A percentile compares a stretch with the other conserved stretches of the same genome.
These are phyloP conservation scores for Fundulus diaphanus DNA, from an alignment of 2,797 vertebrate species.

Conservation along the genomic window DNA sequence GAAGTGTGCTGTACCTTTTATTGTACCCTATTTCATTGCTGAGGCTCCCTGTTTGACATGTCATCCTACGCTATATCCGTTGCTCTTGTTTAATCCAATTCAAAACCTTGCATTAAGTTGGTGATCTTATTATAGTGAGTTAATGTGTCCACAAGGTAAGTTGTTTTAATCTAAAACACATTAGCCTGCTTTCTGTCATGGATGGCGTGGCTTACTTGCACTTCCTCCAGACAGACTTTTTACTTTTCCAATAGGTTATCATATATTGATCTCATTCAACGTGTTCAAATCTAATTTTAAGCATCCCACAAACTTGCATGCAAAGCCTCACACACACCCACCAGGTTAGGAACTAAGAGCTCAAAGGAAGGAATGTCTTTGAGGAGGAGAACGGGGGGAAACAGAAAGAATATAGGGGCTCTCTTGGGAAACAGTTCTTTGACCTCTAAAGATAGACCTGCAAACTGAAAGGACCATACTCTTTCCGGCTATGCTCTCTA, in stretches of 20 bases:
- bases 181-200: neutral
- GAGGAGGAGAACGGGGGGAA: conserved; percentile 41
- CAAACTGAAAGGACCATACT: conserved; percentile 67
- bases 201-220: neutral
- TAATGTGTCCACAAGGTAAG: neutral
- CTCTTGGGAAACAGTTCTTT: conserved; percentile 57
- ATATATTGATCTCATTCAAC: neutral
- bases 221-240: neutral
- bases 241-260: neutral
- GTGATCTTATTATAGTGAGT: conserved; percentile 8
- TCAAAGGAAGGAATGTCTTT: conserved; percentile 70
- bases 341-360: conserved; percentile 12
- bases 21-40: neutral
- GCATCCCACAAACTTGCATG: neutral
- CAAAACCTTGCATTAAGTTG: neutral
- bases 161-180: conserved; percentile 14
- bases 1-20: neutral
- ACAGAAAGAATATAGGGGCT: conserved; percentile 42
- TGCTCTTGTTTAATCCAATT: neutral
- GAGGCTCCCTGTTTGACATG: neutral
- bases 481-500: conserved; percentile 67
- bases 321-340: conserved; percentile 2
- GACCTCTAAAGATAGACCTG: conserved; percentile 76
- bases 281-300: conserved; percentile 6
- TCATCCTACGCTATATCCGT: neutral